Evolutionary conservation across 2,113 vertebrate species (phyloP).

Genomic region (Hystrix cristata): DNA sequence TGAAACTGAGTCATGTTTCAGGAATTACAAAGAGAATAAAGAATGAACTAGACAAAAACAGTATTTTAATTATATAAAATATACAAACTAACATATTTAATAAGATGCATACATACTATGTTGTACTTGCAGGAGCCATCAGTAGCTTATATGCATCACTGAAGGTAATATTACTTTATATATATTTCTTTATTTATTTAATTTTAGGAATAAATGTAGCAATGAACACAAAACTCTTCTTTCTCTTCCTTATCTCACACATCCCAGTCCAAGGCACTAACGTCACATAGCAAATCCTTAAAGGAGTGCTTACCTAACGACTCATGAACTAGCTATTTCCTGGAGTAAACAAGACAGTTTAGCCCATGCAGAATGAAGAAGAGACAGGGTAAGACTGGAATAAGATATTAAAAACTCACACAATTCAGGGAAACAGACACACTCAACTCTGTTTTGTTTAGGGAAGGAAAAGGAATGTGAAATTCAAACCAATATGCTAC

Average conservation of each 20-base stretch:
- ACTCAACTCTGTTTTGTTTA: neutral
- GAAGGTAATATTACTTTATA: neutral
- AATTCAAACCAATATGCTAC: neutral
- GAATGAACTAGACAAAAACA: neutral
- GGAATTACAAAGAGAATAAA: neutral
- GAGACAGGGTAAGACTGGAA: rapidly evolving
- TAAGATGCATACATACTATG: neutral
- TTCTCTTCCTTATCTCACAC: neutral
- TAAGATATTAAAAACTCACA: neutral
- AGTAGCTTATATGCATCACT: neutral
- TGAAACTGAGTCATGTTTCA: neutral
- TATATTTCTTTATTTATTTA: too few species aligned
- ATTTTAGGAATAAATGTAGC: neutral
- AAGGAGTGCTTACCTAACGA: neutral
- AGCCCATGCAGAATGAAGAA: neutral
- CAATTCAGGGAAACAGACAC: neutral
- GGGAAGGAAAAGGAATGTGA: neutral
- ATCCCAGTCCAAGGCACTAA: neutral
- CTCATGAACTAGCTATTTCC: neutral
- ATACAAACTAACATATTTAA: neutral
- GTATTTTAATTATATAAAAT: neutral
- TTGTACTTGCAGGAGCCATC: neutral
- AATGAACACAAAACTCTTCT: neutral
- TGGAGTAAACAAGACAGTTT: neutral
- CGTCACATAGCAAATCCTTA: neutral